These are phyloP conservation scores for Deilephila elpenor DNA, from an alignment of 2,888 invertebrate genomes.

Conservation along the genomic window DNA sequence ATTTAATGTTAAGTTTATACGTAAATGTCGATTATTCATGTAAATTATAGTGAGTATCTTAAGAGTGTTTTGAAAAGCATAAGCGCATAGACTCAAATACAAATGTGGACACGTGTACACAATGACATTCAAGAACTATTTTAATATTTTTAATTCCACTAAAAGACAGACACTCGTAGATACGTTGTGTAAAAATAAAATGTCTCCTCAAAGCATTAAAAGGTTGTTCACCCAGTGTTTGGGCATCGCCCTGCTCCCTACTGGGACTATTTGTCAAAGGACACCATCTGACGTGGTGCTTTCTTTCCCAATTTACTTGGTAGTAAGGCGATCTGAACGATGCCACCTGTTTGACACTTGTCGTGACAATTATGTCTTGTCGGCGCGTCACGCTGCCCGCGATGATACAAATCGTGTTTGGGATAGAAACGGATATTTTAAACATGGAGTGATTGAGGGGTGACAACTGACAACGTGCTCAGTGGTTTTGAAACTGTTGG, in stretches of 20 bases:
- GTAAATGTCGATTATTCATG: too few relatives aligned
- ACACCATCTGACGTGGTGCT: constrained; percentile 61
- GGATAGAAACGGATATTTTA: constrained; percentile 20
- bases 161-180: constrained; percentile 53
- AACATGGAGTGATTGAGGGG: constrained; percentile 2
- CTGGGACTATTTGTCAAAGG: constrained; percentile 76
- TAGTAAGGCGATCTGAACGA: constrained; percentile 53
- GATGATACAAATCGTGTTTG: constrained; percentile 18
- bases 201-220: constrained; percentile 81
- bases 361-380: constrained; percentile 30
- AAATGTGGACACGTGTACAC: constrained; percentile 10
- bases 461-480: constrained; percentile 9
- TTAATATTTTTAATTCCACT: constrained; percentile 26
- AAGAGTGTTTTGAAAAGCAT: not conserved
- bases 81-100: not conserved
- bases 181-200: constrained; percentile 80
- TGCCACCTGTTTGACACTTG: constrained; percentile 60
- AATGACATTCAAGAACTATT: constrained; percentile 16
- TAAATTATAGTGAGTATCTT: too few relatives aligned
- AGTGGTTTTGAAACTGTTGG: not conserved
- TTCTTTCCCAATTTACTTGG: constrained; percentile 57
- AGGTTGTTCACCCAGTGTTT: constrained; percentile 83
- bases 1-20: too few relatives aligned
- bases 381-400: not conserved
- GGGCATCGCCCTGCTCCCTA: constrained; percentile 75